A percentile compares a stretch with the other conserved stretches of the same genome.
phyloP scores from a whole-genome alignment of 2,888 invertebrate genomes.

The Drosophila peninsularis region DNA sequence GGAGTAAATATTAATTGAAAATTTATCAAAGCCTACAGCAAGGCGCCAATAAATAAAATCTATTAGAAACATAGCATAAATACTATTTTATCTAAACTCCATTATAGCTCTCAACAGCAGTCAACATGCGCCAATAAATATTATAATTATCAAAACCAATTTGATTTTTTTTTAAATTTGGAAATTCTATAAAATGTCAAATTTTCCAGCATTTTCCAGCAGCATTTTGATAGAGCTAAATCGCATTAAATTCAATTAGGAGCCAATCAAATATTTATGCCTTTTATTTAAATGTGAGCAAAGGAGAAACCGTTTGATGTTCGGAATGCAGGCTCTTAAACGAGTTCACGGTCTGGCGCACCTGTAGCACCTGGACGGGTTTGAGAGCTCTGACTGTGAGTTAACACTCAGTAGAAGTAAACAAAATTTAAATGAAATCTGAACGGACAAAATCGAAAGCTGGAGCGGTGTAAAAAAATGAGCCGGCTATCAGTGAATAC shows the following conservation, averaged over 20 bases:
- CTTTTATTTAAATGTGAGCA: conserved; percentile 3
- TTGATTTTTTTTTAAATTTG: conserved; percentile 10
- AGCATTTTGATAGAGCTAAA: background rate
- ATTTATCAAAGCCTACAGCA: too few species aligned
- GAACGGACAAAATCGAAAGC: conserved; percentile 1
- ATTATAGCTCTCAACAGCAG: background rate
- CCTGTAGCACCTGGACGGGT: conserved; percentile 4
- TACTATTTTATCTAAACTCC: background rate
- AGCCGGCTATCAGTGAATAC: conserved; percentile 4
- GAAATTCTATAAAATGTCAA: background rate
- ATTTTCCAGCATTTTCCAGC: background rate
- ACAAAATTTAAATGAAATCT: background rate
- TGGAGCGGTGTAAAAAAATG: conserved; percentile 20
- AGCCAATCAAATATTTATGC: conserved; percentile 38
- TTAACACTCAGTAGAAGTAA: conserved; percentile 26
- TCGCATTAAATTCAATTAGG: conserved; percentile 28
- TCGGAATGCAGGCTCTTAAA: conserved; percentile 13
- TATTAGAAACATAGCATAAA: background rate
- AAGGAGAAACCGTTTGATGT: conserved; percentile 48
- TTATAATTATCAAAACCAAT: conserved; percentile 9
- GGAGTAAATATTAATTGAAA: too few species aligned
- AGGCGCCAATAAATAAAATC: background rate
- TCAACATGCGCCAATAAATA: background rate
- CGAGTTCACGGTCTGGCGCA: conserved; percentile 51
- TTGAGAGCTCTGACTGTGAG: conserved; percentile 18